Base-by-base conservation (phyloP, 2,113 vertebrate genomes). In the Cariama cristata region DNA sequence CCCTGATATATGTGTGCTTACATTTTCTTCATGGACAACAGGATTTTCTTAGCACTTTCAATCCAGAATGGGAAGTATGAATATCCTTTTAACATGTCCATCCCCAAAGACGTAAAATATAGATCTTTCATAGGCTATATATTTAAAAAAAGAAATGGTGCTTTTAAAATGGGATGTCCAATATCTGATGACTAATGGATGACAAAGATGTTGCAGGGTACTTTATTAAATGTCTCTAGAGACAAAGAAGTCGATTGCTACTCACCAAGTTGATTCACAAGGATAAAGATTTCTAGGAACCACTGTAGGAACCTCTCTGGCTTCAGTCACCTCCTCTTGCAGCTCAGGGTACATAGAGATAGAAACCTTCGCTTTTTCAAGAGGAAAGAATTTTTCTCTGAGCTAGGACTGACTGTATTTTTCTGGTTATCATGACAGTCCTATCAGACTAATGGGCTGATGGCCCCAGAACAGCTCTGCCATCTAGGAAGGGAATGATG, bases 131-230 rank as follows among this genome's bases (percentile, higher is more conserved):
- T 79, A 73, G 74, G 81, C 90, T 82, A 93, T 95, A 94, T 90
- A 93, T 96, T 97, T 82, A 60, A 85, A 87, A 93, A 75, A 89
- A 94, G 52, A 89, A 96, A 93, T 11, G 35, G 74, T 76, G 74
- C 90, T 96, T 97, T 96, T 93, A 93, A 93, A 97, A 97, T 86
- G 77, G 81, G 66, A 88, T 95, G 96, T 95, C 95, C 87, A 82
- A 95, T 95, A 94, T 93, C 87, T 93, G 45, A 40, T 94, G 93
- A 97, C 93, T 97, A 96, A 96, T 94, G 93, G 95, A 93, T 95
- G 93, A 95, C 77, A 86, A 91, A 96, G 85, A 90, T 87, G 81
- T 88, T 90, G 90, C 14, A 9, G 77, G 90, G 62, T 79, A 94
- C 90, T 97, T 97, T 95, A 94, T 96, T 93, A 97, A 90, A 90